Evolutionary conservation across 2,113 vertebrate species (phyloP).

Genomic region (Pao palembangensis): DNA sequence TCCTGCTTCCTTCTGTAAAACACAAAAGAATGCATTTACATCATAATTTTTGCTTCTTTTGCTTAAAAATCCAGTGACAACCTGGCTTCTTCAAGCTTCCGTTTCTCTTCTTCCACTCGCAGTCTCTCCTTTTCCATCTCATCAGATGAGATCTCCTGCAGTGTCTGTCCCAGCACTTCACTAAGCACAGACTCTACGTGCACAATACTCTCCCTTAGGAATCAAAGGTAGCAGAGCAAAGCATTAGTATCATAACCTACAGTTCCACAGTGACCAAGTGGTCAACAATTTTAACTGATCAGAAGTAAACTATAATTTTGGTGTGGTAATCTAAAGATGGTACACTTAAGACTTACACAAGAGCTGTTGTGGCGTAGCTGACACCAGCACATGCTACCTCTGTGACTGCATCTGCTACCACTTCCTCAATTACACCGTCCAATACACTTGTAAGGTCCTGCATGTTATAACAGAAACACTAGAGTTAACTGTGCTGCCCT

Average conservation of each 20-base stretch:
- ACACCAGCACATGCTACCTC: slow-evolving; percentile 70
- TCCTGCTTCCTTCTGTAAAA: slow-evolving; percentile 79
- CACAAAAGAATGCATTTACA: not conserved
- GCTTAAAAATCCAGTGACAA: slow-evolving; percentile 27
- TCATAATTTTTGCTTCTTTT: not conserved
- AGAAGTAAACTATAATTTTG: too few species aligned
- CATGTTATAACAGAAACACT: not conserved
- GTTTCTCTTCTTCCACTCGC: slow-evolving; percentile 77
- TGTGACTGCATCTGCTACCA: slow-evolving; percentile 73
- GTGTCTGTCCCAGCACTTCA: slow-evolving; percentile 72
- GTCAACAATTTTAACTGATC: too few species aligned
- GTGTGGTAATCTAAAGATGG: not conserved
- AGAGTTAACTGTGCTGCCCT: not conserved
- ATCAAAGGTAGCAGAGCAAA: not conserved
- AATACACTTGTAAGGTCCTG: slow-evolving; percentile 82
- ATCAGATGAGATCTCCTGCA: slow-evolving; percentile 67
- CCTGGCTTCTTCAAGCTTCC: slow-evolving; percentile 83
- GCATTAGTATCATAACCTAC: not conserved
- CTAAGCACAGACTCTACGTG: slow-evolving; percentile 73
- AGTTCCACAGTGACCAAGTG: too few species aligned
- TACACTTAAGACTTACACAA: slow-evolving; percentile 70
- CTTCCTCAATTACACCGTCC: slow-evolving; percentile 78
- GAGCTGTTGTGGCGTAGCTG: slow-evolving; percentile 71
- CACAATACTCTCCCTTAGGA: slow-evolving; percentile 72
- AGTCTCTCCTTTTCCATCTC: slow-evolving; percentile 73